These are phyloP conservation scores for Mandrillus leucophaeus DNA, from an alignment of 2,113 vertebrate genomes.

Conservation along the genomic window DNA sequence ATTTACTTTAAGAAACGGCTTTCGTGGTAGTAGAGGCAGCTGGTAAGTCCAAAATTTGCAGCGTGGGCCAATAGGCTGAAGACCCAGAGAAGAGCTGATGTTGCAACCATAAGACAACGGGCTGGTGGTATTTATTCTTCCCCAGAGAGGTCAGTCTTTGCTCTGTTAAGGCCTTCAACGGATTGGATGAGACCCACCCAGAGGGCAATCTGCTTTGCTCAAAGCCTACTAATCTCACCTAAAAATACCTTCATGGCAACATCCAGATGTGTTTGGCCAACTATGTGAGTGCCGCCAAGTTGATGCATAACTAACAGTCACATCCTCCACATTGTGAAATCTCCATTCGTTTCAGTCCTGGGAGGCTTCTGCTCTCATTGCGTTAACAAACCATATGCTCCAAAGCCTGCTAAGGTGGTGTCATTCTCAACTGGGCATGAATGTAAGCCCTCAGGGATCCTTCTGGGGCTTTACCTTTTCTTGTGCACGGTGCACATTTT, in stretches of 20 bases:
- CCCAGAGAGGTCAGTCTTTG: neutral
- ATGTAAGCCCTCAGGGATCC: neutral
- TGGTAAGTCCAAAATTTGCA: neutral
- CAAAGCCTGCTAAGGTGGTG: neutral
- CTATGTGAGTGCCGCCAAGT: neutral
- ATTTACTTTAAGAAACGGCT: neutral
- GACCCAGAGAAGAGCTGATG: neutral
- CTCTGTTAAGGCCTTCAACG: neutral
- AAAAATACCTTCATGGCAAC: neutral
- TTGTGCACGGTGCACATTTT: neutral
- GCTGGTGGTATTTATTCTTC: neutral
- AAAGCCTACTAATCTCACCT: neutral
- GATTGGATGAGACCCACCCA: neutral
- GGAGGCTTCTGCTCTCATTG: neutral
- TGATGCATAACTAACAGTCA: neutral
- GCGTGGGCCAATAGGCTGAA: neutral
- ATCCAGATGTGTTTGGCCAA: neutral
- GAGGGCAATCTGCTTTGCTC: neutral
- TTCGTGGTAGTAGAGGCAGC: neutral
- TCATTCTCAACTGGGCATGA: neutral
- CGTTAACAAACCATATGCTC: no score
- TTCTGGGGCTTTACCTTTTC: neutral
- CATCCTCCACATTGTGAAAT: neutral
- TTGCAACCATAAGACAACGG: fast-evolving
- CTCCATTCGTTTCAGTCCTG: neutral